phyloP scores from a whole-genome alignment of 1,140 invertebrate species.

The Caenorhabditis tropicalis region DNA sequence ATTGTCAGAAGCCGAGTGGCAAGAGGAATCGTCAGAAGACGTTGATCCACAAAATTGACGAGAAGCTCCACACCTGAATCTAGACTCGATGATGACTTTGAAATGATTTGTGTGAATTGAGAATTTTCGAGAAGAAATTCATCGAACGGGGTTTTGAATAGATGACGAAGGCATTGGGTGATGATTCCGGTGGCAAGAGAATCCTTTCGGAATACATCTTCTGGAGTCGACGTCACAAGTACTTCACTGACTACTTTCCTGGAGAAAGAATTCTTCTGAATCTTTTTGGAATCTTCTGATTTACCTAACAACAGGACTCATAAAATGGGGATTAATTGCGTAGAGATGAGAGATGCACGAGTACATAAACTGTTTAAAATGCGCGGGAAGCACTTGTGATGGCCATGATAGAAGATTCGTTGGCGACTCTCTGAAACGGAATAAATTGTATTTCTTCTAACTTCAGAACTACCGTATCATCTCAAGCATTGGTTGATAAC shows the following conservation, averaged over 20 bases:
- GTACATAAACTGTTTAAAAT: conserved; percentile 34
- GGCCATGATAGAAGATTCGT: not conserved
- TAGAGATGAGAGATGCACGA: conserved; percentile 27
- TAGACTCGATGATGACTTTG: not conserved
- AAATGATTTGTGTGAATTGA: not conserved
- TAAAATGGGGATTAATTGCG: not conserved
- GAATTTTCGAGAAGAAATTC: conserved; percentile 28
- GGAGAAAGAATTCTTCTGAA: not conserved
- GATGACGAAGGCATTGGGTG: conserved; percentile 7
- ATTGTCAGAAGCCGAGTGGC: not conserved
- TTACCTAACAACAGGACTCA: not conserved
- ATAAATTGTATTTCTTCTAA: not conserved
- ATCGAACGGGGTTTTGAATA: conserved; percentile 27
- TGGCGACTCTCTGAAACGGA: conserved; percentile 17
- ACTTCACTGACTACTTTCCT: conserved; percentile 1
- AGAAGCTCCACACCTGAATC: not conserved
- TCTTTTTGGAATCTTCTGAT: not conserved
- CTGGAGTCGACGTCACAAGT: not conserved
- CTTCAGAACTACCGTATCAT: not conserved
- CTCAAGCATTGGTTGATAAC: not conserved
- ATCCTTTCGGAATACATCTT: conserved; percentile 25
- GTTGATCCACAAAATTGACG: conserved; percentile 13
- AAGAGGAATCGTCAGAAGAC: conserved; percentile 11
- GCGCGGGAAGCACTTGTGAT: conserved; percentile 1
- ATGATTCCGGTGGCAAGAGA: conserved; percentile 3